Evolutionary conservation across 2,797 vertebrate genomes (phyloP), one percentile per base, ranked within the genome.

Genomic region (Hozukius guyotensis): DNA sequence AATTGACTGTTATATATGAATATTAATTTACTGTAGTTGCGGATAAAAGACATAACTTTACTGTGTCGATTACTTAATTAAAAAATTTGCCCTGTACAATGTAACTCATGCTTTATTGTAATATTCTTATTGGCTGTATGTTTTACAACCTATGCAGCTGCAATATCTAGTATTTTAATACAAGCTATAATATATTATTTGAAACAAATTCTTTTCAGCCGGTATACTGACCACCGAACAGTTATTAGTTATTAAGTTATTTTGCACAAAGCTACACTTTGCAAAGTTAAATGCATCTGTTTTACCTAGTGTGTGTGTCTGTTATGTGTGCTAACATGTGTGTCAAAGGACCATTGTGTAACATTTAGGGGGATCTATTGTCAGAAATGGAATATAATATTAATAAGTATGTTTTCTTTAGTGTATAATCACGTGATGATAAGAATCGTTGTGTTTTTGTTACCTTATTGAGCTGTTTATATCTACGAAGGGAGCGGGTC

Each of bases 1-100:
- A 46, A 75, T 75, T 12, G 57, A 76, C 11, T 53, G 38, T 56
- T 55, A 82, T 64, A 57, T 56, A 59, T 81, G 24, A 59, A 83
- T 74, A 64, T 71, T 65, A 18, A 83, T 69, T 42, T n/a, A 49
- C 22, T 29, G 4, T 60, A 16, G 66, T 16, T 67, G 20, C 27
- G 72, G 70, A 77, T 61, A 31, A 61, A 68, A 80, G 10, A 31
- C 14, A 5, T 42, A 42, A 29, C 12, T 20, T 62, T 29, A 52
- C 31, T 60, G n/a, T 81, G 60, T 52, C 42, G 42, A 27, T 6
- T 25, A 18, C n/a, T 25, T 34, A 4, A 59, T 56, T 56, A 62
- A 2, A 55, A 53, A 49, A 0, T 62, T n/a, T 66, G 38, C 5
- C 25, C 10, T 46, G 13, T 18, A 24, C 18, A 52, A 3, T 68